Evolutionary conservation across 2,113 vertebrate species (phyloP).

Genomic region (Thryonomys swinderianus): DNA sequence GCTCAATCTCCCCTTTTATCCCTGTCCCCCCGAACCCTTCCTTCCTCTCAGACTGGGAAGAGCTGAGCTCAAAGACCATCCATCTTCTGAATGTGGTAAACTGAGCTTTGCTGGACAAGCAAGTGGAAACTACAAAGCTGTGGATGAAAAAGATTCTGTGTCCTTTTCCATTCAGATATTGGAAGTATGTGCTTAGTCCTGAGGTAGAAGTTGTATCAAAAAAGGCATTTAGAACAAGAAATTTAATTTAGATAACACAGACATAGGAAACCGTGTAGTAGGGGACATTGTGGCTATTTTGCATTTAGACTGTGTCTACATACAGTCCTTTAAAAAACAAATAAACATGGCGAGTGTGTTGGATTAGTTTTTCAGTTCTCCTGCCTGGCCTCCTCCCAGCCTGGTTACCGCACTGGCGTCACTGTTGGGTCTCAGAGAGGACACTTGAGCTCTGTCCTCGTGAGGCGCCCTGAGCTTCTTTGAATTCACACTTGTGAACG

Average conservation of each 20-base stretch:
- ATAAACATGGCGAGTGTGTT: neutral
- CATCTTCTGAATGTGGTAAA: neutral
- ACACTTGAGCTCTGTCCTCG: neutral
- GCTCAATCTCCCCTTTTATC: neutral
- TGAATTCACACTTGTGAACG: neutral
- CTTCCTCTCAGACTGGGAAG: neutral
- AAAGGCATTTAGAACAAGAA: slow-evolving; percentile 35
- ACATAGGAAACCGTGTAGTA: neutral
- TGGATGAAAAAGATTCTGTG: neutral
- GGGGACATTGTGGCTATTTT: slow-evolving; percentile 2
- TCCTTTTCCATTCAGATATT: neutral
- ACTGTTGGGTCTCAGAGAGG: neutral
- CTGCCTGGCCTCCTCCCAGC: neutral
- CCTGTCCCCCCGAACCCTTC: neutral
- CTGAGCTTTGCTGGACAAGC: neutral
- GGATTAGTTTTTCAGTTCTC: neutral
- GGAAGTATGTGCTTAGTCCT: neutral
- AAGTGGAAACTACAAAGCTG: neutral
- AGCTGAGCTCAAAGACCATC: neutral
- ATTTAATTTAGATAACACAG: neutral
- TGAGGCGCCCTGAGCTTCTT: neutral
- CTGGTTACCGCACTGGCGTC: neutral
- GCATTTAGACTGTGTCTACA: neutral
- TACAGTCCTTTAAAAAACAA: neutral
- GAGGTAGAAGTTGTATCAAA: neutral